These are phyloP conservation scores for Propithecus perrieri DNA, from an alignment of 2,797 vertebrate genomes.

Conservation along the genomic window DNA sequence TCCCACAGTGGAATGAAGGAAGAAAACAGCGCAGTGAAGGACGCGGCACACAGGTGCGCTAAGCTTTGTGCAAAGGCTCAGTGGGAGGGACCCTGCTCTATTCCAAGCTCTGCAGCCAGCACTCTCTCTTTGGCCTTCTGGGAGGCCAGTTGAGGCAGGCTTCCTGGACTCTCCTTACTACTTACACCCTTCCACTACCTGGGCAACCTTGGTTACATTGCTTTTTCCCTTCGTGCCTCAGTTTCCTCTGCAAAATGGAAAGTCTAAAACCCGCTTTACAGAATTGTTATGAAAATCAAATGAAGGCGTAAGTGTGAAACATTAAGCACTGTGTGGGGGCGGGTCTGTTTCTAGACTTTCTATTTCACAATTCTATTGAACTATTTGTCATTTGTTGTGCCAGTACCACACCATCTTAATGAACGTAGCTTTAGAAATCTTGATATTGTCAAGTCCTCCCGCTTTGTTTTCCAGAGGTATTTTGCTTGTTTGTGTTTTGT, in stretches of 20 bases:
- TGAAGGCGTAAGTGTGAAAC: background rate
- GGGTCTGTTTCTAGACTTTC: background rate
- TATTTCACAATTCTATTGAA: background rate
- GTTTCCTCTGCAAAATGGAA: background rate
- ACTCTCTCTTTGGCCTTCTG: background rate
- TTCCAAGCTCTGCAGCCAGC: background rate
- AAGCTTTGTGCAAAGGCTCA: background rate
- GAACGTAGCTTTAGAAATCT: background rate
- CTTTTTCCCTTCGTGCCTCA: background rate
- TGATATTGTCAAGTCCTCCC: background rate
- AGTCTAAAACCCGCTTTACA: background rate
- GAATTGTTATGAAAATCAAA: background rate
- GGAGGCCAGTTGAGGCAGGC: background rate
- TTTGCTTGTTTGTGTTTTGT: background rate
- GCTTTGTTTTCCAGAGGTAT: background rate
- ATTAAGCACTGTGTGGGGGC: background rate
- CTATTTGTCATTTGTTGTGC: background rate
- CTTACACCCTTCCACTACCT: background rate
- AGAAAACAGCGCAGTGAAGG: background rate
- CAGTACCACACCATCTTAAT: background rate
- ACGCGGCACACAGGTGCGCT: rapidly evolving
- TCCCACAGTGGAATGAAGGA: no score
- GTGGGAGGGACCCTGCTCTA: background rate
- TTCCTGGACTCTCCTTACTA: background rate
- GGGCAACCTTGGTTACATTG: background rate